Conservation (phyloP, 2,888 invertebrate species). For the Clistopyga incitator region DNA sequence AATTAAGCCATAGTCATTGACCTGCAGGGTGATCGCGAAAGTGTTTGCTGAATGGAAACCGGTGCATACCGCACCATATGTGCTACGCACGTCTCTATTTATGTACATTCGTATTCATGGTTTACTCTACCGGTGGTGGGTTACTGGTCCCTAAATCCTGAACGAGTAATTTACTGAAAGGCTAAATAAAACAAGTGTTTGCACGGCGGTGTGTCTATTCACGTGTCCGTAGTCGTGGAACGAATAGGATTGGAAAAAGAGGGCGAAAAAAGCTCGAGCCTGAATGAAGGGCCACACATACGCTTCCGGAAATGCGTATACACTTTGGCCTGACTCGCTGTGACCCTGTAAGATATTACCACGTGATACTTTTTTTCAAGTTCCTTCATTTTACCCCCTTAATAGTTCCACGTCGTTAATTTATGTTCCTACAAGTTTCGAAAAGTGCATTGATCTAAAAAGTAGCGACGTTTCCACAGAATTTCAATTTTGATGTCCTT, state of each 20-base stretch:
- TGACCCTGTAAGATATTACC: not conserved
- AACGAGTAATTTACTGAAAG: conserved; percentile 34
- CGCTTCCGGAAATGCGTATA: conserved; percentile 29
- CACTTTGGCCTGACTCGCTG: conserved; percentile 6
- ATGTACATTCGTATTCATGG: not conserved
- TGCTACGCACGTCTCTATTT: not conserved
- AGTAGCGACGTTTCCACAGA: not conserved
- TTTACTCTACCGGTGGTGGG: conserved; percentile 4
- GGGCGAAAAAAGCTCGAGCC: not conserved
- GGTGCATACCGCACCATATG: conserved; percentile 11
- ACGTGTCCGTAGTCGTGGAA: not conserved
- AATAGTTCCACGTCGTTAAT: not conserved
- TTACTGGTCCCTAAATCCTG: conserved; percentile 20
- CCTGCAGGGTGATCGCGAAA: not conserved
- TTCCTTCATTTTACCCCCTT: not conserved
- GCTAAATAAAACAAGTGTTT: conserved; percentile 31
- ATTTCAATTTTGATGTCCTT: not conserved
- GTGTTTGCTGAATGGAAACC: conserved; percentile 20
- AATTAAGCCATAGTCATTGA: not conserved
- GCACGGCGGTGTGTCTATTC: not conserved
- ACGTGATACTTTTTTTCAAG: not conserved
- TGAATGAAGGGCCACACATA: not conserved
- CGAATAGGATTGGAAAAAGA: not conserved
- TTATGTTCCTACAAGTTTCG: not conserved
- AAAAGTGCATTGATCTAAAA: too few species aligned